Conservation (phyloP, 2,113 vertebrate species). For the Podarcis muralis region DNA sequence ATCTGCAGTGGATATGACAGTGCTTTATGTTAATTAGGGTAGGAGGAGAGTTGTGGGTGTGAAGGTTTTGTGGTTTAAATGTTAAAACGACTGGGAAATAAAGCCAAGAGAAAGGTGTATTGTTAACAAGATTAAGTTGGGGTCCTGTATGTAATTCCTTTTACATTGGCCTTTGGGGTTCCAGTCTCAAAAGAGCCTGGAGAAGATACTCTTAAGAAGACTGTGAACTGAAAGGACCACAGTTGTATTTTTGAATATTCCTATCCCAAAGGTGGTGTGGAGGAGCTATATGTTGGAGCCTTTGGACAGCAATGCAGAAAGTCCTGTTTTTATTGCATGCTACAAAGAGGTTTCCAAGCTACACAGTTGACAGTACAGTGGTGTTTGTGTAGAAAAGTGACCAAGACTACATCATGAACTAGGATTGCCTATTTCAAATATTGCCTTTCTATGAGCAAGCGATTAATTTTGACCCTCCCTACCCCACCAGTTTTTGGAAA, state of each 20-base stretch:
- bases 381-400: not conserved
- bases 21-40: not conserved
- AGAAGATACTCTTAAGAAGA: not conserved
- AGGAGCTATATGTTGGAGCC: not conserved
- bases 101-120: not conserved
- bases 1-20: not conserved
- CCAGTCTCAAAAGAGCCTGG: not conserved
- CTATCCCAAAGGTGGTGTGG: not conserved
- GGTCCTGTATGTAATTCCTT: not conserved
- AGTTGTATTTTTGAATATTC: not conserved
- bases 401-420: not conserved
- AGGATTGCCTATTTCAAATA: not conserved
- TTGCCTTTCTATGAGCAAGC: not conserved
- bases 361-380: not conserved
- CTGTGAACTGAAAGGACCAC: not conserved
- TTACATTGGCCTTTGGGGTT: not conserved
- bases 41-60: not conserved
- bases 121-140: not conserved
- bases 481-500: not conserved
- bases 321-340: not conserved
- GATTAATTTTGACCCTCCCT: not conserved
- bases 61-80: not conserved
- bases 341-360: not conserved
- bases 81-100: not conserved
- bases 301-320: not conserved